Conservation (phyloP, 2,797 vertebrate genomes). For the Harpagifer antarcticus region DNA sequence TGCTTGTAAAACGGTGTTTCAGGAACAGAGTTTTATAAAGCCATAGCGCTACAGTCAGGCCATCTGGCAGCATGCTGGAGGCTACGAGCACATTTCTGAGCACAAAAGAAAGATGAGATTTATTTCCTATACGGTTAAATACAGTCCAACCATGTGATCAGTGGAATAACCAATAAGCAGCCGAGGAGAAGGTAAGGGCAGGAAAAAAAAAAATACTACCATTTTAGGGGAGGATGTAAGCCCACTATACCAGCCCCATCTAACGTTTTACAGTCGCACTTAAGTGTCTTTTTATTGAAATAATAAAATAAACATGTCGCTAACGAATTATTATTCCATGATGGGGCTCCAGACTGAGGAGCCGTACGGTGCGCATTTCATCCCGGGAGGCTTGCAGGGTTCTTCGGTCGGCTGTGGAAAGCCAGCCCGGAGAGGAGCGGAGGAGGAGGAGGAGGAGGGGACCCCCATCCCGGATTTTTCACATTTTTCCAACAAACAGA, state of each 20-base stretch:
- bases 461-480: conserved; percentile 77
- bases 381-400: conserved; percentile 86
- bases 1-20: conserved; percentile 49
- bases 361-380: conserved; percentile 90
- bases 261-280: conserved; percentile 87
- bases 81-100: conserved; percentile 57
- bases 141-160: conserved; percentile 91
- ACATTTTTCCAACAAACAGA: conserved; percentile 76
- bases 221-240: conserved; percentile 90
- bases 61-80: conserved; percentile 42
- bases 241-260: conserved; percentile 77
- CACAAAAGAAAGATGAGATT: conserved; percentile 89
- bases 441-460: conserved; percentile 58
- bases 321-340: conserved; percentile 96
- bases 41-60: conserved; percentile 16
- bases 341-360: conserved; percentile 94
- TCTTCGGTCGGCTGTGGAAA: conserved; percentile 74
- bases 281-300: conserved; percentile 89
- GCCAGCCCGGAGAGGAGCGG: conserved; percentile 67
- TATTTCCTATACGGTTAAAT: conserved; percentile 92
- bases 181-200: conserved; percentile 84
- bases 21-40: conserved; percentile 26
- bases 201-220: conserved; percentile 88
- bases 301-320: conserved; percentile 92
- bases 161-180: conserved; percentile 88